Evolutionary conservation across 2,113 vertebrate genomes (phyloP), one percentile per base, ranked within the genome.

Genomic region (Falco punctatus): DNA sequence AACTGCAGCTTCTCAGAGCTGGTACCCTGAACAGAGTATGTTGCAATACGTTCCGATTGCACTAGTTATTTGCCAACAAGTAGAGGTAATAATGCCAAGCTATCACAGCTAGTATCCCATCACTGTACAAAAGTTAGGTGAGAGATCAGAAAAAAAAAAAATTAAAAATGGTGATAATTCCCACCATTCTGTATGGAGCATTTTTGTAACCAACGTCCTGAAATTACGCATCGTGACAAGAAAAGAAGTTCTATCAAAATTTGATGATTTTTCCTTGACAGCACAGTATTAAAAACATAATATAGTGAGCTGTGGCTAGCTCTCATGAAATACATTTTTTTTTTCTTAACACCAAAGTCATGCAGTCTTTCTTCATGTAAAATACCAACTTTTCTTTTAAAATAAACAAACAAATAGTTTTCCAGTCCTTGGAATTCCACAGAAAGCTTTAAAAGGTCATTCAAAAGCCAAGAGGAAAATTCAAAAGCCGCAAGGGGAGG

Each of bases 291-390:
- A 17, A 3, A 59, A 70, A 10, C 11, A 44, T 9, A n/a, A 44
- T 23, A 38, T 0, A 90, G 54, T 8, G 18, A 94, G 52, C 9
- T 72, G 19, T 33, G 49, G 16, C 11, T n/a, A 58, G 19, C 13
- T 58, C 9, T 83, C 30, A 52, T 22, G 21, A 72, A 58, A 20
- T 32, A 74, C 0, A 0, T 12, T 1, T 11, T 20, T 58, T 58
- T 55, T 75, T 10, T 51, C 48, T 69, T 81, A 74, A 70, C 7
- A 78, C 1, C 5, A 67, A 74, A 79, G 23, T 58, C 54, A 46
- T 62, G 4, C 11, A 52, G 32, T 42, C 33, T 58, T 86, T 57
- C 27, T n/a, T 44, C 23, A 44, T 23, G 33, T 13, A 69, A 92
- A 82, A 65, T 64, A 72, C 7, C 2, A 71, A 27, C 1, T 80